Percentiles rank a stretch among this genome's conserved stretches.
These are phyloP conservation scores for Pygoscelis adeliae DNA, from an alignment of 2,113 vertebrate genomes.

Conservation along the genomic window DNA sequence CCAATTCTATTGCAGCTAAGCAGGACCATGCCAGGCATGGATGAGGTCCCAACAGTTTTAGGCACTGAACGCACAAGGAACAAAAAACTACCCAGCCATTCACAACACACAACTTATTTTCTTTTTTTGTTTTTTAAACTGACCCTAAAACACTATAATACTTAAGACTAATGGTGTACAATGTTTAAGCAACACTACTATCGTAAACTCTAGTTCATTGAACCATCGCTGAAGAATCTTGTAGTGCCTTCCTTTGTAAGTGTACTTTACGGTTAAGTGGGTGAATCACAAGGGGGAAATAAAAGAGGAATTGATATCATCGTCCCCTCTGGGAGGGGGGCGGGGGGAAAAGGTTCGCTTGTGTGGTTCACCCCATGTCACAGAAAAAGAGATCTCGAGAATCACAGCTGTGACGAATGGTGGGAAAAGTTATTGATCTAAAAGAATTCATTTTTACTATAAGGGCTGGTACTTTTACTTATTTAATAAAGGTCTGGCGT, in stretches of 20 bases:
- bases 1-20: background rate
- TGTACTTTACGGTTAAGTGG: slow-evolving; percentile 15
- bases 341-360: too few relatives aligned
- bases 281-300: slow-evolving; percentile 47
- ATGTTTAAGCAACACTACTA: background rate
- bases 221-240: background rate
- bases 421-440: slow-evolving; percentile 51
- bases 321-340: background rate
- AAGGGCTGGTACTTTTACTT: slow-evolving; percentile 60
- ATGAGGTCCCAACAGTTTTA: background rate
- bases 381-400: background rate
- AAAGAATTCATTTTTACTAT: slow-evolving; percentile 56
- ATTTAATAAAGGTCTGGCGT: slow-evolving; percentile 67
- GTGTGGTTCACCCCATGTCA: background rate
- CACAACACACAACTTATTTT: background rate
- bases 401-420: background rate
- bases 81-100: background rate
- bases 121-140: background rate
- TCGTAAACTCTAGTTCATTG: background rate
- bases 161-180: background rate
- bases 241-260: background rate
- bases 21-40: background rate
- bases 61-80: background rate
- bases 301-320: slow-evolving; percentile 37
- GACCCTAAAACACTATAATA: background rate